phyloP scores from a whole-genome alignment of 2,113 vertebrate genomes.

The Scartelaos histophorus region DNA sequence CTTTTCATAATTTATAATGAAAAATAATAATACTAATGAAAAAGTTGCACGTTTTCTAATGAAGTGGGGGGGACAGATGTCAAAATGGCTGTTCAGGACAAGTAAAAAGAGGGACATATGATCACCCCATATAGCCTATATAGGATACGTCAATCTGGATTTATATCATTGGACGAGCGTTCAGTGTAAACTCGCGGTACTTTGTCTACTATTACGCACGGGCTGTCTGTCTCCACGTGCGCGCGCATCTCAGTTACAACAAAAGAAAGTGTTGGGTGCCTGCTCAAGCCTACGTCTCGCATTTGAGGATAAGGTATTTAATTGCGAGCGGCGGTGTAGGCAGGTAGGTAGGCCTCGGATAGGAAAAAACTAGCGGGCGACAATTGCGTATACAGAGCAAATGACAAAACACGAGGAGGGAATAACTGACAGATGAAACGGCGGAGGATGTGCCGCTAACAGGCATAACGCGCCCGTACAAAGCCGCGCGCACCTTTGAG shows the following conservation, averaged over 20 bases:
- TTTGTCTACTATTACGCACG: constrained; percentile 27
- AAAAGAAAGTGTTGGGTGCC: constrained; percentile 1
- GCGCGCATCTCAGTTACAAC: constrained; percentile 37
- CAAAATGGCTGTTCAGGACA: too few relatives aligned
- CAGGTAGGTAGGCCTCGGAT: constrained; percentile 45
- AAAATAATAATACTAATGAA: too few relatives aligned
- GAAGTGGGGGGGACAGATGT: too few relatives aligned
- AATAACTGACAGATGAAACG: constrained; percentile 86
- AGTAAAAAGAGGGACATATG: too few relatives aligned
- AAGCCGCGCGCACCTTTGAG: constrained; percentile 79
- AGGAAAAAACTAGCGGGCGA: constrained; percentile 70
- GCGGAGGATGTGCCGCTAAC: constrained; percentile 77
- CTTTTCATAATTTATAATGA: too few relatives aligned
- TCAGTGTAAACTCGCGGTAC: background rate
- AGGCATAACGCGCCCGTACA: constrained; percentile 79
- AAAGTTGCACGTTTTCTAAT: too few relatives aligned
- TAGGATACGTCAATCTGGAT: background rate
- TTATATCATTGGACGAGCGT: background rate
- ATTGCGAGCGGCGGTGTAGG: constrained; percentile 56
- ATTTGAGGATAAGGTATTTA: constrained; percentile 67
- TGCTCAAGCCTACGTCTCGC: constrained; percentile 25
- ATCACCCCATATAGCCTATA: background rate
- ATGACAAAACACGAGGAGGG: constrained; percentile 79
- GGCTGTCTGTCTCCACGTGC: constrained; percentile 12
- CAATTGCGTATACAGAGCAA: constrained; percentile 76